Percentiles rank a stretch among this genome's conserved stretches.
Conservation (phyloP, 2,113 vertebrate genomes). For the Motacilla tschutschensis region DNA sequence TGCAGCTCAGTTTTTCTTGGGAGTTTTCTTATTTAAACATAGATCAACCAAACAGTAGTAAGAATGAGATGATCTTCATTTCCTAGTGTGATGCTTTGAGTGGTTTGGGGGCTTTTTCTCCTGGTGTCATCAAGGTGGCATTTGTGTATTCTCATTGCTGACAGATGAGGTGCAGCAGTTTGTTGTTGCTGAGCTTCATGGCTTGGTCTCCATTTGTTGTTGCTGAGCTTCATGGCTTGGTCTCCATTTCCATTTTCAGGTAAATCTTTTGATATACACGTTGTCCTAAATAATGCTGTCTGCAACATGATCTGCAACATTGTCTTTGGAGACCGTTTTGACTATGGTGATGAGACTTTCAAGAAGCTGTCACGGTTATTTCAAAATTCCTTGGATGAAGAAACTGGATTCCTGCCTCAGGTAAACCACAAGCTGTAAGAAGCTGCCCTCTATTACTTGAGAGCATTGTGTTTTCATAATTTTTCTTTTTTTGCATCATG, state of each 20-base stretch:
- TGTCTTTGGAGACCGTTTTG: constrained; percentile 52
- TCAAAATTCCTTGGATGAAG: not conserved
- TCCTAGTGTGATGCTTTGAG: not conserved
- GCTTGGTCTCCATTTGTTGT: not conserved
- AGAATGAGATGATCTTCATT: not conserved
- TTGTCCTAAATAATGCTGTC: constrained; percentile 38
- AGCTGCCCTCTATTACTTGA: not conserved
- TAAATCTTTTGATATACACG: constrained; percentile 19
- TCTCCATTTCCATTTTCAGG: constrained; percentile 40
- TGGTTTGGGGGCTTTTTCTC: not conserved
- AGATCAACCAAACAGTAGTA: not conserved
- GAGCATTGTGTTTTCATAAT: not conserved
- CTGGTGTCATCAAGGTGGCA: not conserved
- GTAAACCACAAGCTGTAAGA: constrained; percentile 24
- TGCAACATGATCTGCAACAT: constrained; percentile 63
- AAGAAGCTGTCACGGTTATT: not conserved
- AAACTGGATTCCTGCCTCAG: constrained; percentile 5
- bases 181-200: not conserved
- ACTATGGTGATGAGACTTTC: constrained; percentile 55
- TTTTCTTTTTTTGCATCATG: not conserved
- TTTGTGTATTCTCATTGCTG: not conserved
- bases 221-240: not conserved
- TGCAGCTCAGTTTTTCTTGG: not conserved
- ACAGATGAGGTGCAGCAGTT: not conserved
- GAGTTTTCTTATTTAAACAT: not conserved